Evolutionary conservation across 2,888 invertebrate genomes (phyloP).

Genomic region (Euclidia mi): DNA sequence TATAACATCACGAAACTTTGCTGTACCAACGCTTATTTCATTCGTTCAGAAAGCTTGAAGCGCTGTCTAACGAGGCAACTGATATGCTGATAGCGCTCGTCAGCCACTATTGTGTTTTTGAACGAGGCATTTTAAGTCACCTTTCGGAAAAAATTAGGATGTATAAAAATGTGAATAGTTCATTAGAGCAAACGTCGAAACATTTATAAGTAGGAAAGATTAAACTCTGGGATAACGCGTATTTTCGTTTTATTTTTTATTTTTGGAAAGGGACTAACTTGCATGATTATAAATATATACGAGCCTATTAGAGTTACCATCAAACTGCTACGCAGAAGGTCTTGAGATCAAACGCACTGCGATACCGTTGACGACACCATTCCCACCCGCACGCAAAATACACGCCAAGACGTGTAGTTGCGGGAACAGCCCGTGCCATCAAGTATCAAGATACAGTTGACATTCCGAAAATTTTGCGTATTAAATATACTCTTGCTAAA

Average conservation of each 20-base stretch:
- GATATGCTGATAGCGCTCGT: slow-evolving; percentile 79
- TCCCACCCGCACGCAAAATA: too few relatives aligned
- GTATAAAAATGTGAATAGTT: slow-evolving; percentile 65
- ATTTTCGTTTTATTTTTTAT: slow-evolving; percentile 1
- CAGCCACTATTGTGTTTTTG: slow-evolving; percentile 73
- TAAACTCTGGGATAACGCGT: background rate
- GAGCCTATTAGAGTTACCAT: too few relatives aligned
- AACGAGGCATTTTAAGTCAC: slow-evolving; percentile 58
- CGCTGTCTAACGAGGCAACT: slow-evolving; percentile 68
- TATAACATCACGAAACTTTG: slow-evolving; percentile 42
- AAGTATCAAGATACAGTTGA: too few relatives aligned
- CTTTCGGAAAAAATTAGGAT: slow-evolving; percentile 59
- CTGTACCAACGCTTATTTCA: slow-evolving; percentile 54
- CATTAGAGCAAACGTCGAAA: slow-evolving; percentile 53
- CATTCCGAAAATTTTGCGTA: too few relatives aligned
- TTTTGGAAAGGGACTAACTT: background rate
- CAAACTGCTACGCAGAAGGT: too few relatives aligned
- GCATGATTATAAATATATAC: too few relatives aligned
- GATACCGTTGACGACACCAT: too few relatives aligned
- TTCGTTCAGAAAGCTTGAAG: slow-evolving; percentile 55
- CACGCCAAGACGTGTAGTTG: too few relatives aligned
- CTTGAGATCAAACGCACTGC: too few relatives aligned
- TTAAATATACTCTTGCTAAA: too few relatives aligned
- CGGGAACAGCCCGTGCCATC: too few relatives aligned
- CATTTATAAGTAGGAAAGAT: slow-evolving; percentile 26